Base-by-base conservation (phyloP, 2,888 invertebrate species). In the Torymus aiolomorphi region DNA sequence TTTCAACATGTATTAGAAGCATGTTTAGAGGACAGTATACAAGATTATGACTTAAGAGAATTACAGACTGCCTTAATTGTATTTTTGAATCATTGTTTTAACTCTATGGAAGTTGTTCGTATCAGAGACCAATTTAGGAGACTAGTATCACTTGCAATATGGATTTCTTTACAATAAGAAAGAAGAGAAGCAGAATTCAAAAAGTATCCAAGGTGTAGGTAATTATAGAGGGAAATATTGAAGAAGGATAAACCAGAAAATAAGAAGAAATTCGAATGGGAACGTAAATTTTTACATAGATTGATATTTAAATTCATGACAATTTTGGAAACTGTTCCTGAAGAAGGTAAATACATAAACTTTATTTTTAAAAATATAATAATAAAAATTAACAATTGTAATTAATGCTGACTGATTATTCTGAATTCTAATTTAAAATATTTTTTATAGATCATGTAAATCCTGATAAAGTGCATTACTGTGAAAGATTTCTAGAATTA, bases 11-110 rank as follows among this genome's bases (percentile, higher is more conserved):
- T 97, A 0, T 91, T 97, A 24, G 92, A 93, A 77, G 93, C 95
- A 0, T 95, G 96, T 84, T 90, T 98, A 5, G 92, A 93, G 51
- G 94, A 94, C 11, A 92, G 91, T 79, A 90, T 94, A 65, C 83
- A 88, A 80, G 90, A 90, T 20, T 90, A 87, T 76, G 88, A 90
- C 78, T 83, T 90, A 3, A 92, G 93, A 52, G 98, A 99, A 88
- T n/a, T n/a, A n/a, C 96, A 97, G 90, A 97, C 97, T 0, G 94
- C 96, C 0, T 90, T 99, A 67, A 92, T 99, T 14, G 93, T 98
- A 57, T 98, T 99, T 90, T 92, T 99, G 2, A 98, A 97, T 90
- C 97, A 98, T 89, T 97, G 98, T 88, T 98, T 99, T 88, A 98
- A 98, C 87, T 98, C 98, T 85, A 96, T 99, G 95, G 99, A 99